phyloP scores from a whole-genome alignment of 2,797 vertebrate genomes.

The Tapera naevia region DNA sequence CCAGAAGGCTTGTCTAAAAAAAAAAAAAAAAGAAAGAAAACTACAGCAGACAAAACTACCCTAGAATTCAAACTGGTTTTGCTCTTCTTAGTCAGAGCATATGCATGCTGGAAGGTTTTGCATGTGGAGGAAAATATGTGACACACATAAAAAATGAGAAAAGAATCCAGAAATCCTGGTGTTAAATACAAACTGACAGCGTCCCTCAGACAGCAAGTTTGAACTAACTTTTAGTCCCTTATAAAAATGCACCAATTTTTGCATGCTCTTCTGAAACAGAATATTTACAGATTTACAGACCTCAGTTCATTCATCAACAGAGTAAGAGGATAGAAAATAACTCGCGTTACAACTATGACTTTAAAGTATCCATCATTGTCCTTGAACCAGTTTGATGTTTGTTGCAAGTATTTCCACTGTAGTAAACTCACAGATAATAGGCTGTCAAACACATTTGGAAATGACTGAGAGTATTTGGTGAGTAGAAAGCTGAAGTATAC shows the following conservation, averaged over 20 bases:
- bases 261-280: background rate
- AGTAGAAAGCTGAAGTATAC: background rate
- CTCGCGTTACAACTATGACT: background rate
- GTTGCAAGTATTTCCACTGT: background rate
- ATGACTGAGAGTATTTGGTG: background rate
- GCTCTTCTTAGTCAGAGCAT: background rate
- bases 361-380: background rate
- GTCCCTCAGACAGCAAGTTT: background rate
- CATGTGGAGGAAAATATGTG: constrained; percentile 31
- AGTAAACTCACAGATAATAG: background rate
- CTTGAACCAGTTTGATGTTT: background rate
- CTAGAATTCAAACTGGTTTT: background rate
- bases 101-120: background rate
- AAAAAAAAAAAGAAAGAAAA: background rate
- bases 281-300: constrained; percentile 4
- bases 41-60: background rate
- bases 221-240: constrained; percentile 42
- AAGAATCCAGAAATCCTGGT: background rate
- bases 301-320: background rate
- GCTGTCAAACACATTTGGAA: background rate
- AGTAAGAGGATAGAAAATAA: background rate
- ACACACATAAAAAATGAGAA: constrained; percentile 21
- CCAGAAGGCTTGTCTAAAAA: background rate
- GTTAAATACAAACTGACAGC: constrained; percentile 48
- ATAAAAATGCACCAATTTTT: constrained; percentile 1